These are phyloP conservation scores for Lacerta bilineata DNA, from an alignment of 2,797 vertebrate genomes.

Conservation along the genomic window DNA sequence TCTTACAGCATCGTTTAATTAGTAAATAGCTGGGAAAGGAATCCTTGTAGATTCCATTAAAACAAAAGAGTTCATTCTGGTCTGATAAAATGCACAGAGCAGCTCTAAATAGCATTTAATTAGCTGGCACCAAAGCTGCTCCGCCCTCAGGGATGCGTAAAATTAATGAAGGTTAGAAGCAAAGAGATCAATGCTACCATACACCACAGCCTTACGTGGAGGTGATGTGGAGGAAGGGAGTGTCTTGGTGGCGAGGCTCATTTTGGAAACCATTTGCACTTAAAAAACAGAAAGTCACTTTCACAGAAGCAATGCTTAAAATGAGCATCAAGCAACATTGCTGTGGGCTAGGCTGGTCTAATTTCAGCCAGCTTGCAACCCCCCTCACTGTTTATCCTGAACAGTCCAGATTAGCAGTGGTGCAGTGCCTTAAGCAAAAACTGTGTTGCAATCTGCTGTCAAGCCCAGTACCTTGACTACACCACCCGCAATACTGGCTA, in stretches of 20 bases:
- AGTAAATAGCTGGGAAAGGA: slow-evolving; percentile 71
- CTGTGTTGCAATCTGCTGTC: rapidly evolving
- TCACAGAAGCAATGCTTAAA: slow-evolving; percentile 54
- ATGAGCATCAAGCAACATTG: slow-evolving; percentile 36
- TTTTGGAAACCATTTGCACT: slow-evolving; percentile 64
- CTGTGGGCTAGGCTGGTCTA: slow-evolving; percentile 29
- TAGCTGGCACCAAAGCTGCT: slow-evolving; percentile 77
- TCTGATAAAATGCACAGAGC: slow-evolving; percentile 77
- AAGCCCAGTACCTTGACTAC: rapidly evolving
- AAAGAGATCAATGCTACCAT: slow-evolving; percentile 72
- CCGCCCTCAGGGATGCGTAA: slow-evolving; percentile 77
- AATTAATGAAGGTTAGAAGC: slow-evolving; percentile 79
- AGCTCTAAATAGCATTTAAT: slow-evolving; percentile 81
- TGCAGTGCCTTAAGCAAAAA: neutral
- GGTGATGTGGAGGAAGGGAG: slow-evolving; percentile 58
- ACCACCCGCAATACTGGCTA: rapidly evolving
- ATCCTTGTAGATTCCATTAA: slow-evolving; percentile 71
- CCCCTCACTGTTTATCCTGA: slow-evolving; percentile 30
- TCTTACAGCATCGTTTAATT: slow-evolving; percentile 66
- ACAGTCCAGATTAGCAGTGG: rapidly evolving
- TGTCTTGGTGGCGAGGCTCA: slow-evolving; percentile 57
- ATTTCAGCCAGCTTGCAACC: slow-evolving; percentile 16
- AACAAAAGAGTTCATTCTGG: slow-evolving; percentile 73
- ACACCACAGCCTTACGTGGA: slow-evolving; percentile 70
- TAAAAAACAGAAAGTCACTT: slow-evolving; percentile 58